phyloP scores from a whole-genome alignment of 2,797 vertebrate species.

The Falco peregrinus region DNA sequence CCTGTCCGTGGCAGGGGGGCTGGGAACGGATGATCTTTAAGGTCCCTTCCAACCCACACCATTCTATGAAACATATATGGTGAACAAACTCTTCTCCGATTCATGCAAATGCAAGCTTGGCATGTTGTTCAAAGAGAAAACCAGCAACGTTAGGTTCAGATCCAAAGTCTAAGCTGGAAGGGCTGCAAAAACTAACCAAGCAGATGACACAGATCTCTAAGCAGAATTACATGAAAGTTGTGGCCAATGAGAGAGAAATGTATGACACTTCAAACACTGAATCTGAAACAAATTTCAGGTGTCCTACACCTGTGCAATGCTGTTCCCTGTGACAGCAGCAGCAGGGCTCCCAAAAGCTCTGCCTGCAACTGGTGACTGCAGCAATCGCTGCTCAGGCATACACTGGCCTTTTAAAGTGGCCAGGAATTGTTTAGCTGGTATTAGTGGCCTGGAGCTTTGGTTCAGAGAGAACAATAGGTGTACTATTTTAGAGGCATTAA shows the following conservation, averaged over 20 bases:
- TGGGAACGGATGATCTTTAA: too few species aligned
- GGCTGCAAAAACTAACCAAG: background rate
- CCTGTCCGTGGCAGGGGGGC: too few species aligned
- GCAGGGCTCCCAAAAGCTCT: background rate
- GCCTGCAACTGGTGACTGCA: background rate
- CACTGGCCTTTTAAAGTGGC: background rate
- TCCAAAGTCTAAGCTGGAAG: background rate
- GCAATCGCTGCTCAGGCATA: background rate
- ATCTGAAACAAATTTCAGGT: background rate
- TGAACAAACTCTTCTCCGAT: background rate
- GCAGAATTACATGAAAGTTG: background rate
- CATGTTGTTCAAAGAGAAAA: background rate
- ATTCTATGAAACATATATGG: background rate
- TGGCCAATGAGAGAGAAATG: background rate
- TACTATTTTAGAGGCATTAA: slow-evolving; percentile 67
- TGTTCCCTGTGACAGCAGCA: background rate
- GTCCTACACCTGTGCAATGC: background rate
- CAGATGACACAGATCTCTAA: background rate
- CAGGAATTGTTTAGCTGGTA: slow-evolving; percentile 42
- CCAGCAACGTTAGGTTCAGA: background rate
- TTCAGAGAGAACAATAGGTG: slow-evolving; percentile 50
- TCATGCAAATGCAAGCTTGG: background rate
- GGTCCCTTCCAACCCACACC: too few species aligned
- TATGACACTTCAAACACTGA: background rate
- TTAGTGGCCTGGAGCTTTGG: slow-evolving; percentile 52